Evolutionary conservation across 2,113 vertebrate genomes (phyloP), one percentile per base, ranked within the genome.

Genomic region (Tachycineta bicolor): DNA sequence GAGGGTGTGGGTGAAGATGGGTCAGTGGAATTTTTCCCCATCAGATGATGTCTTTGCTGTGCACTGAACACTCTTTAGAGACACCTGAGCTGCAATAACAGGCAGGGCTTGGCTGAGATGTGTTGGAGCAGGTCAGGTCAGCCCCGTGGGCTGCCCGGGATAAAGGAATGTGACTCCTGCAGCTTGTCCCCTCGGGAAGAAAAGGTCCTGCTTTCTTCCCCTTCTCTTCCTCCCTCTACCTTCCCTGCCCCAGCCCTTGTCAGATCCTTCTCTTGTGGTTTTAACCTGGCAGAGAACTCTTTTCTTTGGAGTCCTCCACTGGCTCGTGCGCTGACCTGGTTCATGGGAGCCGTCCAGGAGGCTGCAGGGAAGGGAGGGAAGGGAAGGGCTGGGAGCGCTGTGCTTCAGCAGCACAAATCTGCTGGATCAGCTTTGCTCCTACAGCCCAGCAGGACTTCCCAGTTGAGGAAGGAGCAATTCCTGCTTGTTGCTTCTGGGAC

Each of bases 261-360:
- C 89, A 94, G 44, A 83, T 77, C 80, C 63, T 92, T 89, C 47
- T 13, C 16, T n/a, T 83, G 55, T 77, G 87, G 55, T 94, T 94
- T 92, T 74, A 65, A 73, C 31, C 68, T 67, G 87, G 83, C 59
- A 69, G n/a, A 53, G 46, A 62, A 28, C 8, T 26, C 31, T 83
- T 85, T 75, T 17, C 23, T 73, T 37, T 10, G 3, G 14, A 53
- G 41, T 18, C 62, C 63, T 84, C 8, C 12, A 5, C 34, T 12
- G 56, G 12, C 50, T 85, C 20, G 2, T 83, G 67, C 0, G 0
- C 31, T 96, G 87, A 43, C 76, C 76, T 83, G 46, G 46, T 33
- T 83, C 73, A 17, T 12, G 55, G 83, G 91, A 46, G 50, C 41
- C 2, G 1, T 65, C 71, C 63, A 33, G 67, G 58, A 86, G 79